Percentiles rank a stretch among this genome's conserved stretches.
These are phyloP conservation scores for Drosophila bifasciata DNA, from an alignment of 1,140 invertebrate genomes.

Conservation along the genomic window DNA sequence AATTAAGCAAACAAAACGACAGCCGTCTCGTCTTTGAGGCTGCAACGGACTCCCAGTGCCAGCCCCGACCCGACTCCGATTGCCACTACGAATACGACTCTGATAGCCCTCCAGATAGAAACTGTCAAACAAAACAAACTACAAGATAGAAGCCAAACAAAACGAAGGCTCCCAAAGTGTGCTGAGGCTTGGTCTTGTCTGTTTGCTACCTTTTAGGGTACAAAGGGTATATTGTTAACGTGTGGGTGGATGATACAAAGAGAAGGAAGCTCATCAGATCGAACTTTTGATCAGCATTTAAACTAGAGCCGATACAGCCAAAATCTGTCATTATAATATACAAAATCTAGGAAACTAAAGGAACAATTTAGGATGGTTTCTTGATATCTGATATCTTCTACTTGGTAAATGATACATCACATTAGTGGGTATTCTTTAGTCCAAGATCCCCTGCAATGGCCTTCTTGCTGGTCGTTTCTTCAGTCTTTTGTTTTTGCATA, in stretches of 20 bases:
- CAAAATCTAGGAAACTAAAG: not conserved
- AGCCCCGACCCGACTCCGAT: constrained; percentile 6
- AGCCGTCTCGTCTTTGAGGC: constrained; percentile 37
- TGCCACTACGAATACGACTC: constrained; percentile 16
- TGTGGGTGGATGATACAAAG: too few relatives aligned
- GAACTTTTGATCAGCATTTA: too few relatives aligned
- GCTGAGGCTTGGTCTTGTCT: constrained; percentile 36
- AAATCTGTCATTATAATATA: too few relatives aligned
- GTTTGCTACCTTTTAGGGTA: constrained; percentile 24
- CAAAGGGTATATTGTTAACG: not conserved
- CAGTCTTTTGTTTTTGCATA: constrained; percentile 57
- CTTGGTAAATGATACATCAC: not conserved
- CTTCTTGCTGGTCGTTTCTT: constrained; percentile 26
- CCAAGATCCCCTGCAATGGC: not conserved
- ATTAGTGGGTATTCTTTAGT: constrained; percentile 18
- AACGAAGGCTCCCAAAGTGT: constrained; percentile 64
- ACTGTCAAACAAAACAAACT: constrained; percentile 79
- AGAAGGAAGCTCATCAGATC: too few relatives aligned
- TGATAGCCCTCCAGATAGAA: constrained; percentile 61
- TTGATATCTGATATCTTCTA: too few relatives aligned
- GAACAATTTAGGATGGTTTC: not conserved
- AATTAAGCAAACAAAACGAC: constrained; percentile 75
- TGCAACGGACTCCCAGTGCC: constrained; percentile 3
- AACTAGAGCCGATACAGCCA: too few relatives aligned
- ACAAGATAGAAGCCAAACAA: constrained; percentile 66